Evolutionary conservation across 1,140 invertebrate genomes (phyloP).

Genomic region (Sitodiplosis mosellana): DNA sequence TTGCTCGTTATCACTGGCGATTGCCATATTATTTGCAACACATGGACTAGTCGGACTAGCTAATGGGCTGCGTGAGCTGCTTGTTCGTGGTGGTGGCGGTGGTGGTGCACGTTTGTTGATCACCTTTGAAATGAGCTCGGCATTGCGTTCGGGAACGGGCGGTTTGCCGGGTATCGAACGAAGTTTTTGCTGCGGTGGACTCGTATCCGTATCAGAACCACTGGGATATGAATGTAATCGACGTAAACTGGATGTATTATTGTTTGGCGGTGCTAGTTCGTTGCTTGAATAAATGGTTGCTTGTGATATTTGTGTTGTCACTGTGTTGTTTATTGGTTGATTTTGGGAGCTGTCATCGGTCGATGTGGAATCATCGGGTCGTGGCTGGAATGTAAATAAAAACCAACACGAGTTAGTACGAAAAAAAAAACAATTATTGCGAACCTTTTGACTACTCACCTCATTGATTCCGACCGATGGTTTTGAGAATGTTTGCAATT

Average conservation of each 20-base stretch:
- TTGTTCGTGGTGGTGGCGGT: slow-evolving; percentile 66
- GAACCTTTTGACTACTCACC: neutral
- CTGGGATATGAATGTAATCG: slow-evolving; percentile 56
- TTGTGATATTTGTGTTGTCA: slow-evolving; percentile 25
- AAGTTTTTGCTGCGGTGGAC: slow-evolving; percentile 37
- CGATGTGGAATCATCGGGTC: slow-evolving; percentile 24
- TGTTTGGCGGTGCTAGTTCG: slow-evolving; percentile 17
- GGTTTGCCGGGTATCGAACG: slow-evolving; percentile 38
- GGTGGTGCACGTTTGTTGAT: slow-evolving; percentile 57
- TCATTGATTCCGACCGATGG: slow-evolving; percentile 20
- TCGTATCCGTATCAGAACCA: slow-evolving; percentile 51
- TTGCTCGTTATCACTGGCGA: slow-evolving; percentile 11
- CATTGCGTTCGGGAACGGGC: slow-evolving; percentile 57
- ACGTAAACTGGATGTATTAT: slow-evolving; percentile 38
- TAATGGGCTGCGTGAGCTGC: slow-evolving; percentile 51
- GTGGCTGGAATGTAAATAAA: slow-evolving; percentile 8
- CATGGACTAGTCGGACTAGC: slow-evolving; percentile 50
- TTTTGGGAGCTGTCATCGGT: slow-evolving; percentile 23
- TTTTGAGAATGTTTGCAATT: slow-evolving; percentile 68
- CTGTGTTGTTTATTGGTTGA: slow-evolving; percentile 16
- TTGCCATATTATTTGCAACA: slow-evolving; percentile 31
- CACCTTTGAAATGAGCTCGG: slow-evolving; percentile 43
- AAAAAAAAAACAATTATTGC: neutral
- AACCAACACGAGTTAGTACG: neutral
- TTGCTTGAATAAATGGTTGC: slow-evolving; percentile 18